A percentile compares a stretch with the other conserved stretches of the same genome.
phyloP scores from a whole-genome alignment of 2,888 invertebrate genomes.

The Odontomyia ornata region DNA sequence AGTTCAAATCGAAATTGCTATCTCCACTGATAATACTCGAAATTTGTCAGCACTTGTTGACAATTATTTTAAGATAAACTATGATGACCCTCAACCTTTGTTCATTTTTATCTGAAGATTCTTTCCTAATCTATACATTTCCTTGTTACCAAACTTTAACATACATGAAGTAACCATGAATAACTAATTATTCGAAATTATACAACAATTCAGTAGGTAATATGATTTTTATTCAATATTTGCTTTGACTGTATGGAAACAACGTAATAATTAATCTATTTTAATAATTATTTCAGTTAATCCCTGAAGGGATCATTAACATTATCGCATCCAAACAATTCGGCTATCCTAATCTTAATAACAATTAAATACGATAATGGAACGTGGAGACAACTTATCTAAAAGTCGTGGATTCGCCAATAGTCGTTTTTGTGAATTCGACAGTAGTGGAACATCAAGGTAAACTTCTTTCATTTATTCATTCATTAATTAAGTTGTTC shows the following conservation, averaged over 20 bases:
- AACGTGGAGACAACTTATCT: not conserved
- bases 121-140: too few relatives aligned
- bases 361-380: slow-evolving; percentile 32
- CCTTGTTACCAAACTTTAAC: too few relatives aligned
- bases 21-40: too few relatives aligned
- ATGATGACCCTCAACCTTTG: too few relatives aligned
- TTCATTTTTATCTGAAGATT: too few relatives aligned
- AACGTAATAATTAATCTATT: not conserved
- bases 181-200: too few relatives aligned
- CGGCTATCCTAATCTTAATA: slow-evolving; percentile 5
- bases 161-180: too few relatives aligned
- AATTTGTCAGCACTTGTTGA: too few relatives aligned
- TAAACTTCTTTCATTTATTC: slow-evolving; percentile 20
- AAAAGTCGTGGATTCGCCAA: not conserved
- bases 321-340: slow-evolving; percentile 8
- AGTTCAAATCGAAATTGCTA: too few relatives aligned
- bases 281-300: not conserved
- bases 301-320: slow-evolving; percentile 5
- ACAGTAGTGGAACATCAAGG: slow-evolving; percentile 14
- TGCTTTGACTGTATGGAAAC: not conserved
- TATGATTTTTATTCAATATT: slow-evolving; percentile 11
- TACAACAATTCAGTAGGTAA: too few relatives aligned
- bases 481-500: not conserved
- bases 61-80: too few relatives aligned
- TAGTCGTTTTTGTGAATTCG: slow-evolving; percentile 11